Percentiles rank a stretch among this genome's conserved stretches.
phyloP scores from a whole-genome alignment of 2,113 vertebrate species.

The Motacilla alba region DNA sequence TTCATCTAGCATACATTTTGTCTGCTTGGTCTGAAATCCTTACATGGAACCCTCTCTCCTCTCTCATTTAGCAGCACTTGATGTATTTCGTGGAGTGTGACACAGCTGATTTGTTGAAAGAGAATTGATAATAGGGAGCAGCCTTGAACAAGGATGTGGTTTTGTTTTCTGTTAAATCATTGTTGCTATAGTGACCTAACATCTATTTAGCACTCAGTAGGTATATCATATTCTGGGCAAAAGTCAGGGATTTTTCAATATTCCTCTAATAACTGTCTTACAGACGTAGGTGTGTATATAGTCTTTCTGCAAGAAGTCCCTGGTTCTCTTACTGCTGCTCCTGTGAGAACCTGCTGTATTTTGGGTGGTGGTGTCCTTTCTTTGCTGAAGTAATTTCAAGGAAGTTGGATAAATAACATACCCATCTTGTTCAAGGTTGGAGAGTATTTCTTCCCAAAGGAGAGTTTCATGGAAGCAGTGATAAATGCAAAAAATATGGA shows the following conservation, averaged over 20 bases:
- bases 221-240: background rate
- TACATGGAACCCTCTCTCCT: background rate
- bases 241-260: background rate
- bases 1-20: background rate
- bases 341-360: background rate
- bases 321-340: background rate
- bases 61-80: background rate
- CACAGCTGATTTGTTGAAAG: background rate
- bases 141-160: background rate
- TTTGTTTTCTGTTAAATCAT: constrained; percentile 48
- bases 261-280: background rate
- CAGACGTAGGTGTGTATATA: background rate
- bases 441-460: background rate
- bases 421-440: background rate
- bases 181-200: constrained; percentile 33
- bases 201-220: constrained; percentile 1
- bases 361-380: background rate
- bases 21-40: background rate
- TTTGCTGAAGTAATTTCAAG: background rate
- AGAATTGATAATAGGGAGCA: constrained; percentile 4
- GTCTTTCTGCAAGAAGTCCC: background rate
- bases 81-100: background rate
- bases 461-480: background rate
- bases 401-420: background rate
- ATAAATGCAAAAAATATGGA: background rate